Evolutionary conservation across 2,797 vertebrate species (phyloP), one percentile per base, ranked within the genome.

Genomic region (Sparidentex hasta): DNA sequence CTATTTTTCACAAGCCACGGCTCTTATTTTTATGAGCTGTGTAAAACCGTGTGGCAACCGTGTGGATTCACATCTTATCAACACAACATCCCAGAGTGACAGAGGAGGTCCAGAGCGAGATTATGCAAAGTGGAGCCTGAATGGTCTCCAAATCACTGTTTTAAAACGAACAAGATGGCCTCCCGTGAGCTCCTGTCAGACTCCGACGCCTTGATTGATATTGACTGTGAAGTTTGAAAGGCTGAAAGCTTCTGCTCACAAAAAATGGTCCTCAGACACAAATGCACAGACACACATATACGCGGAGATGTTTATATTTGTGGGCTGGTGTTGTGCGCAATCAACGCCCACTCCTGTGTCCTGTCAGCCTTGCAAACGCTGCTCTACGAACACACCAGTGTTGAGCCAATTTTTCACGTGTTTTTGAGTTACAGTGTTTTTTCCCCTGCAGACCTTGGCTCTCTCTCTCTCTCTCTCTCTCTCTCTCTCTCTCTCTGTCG

Each of bases 341-440:
- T 84, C 55, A 67, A 69, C 85, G 55, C 86, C 82, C 65, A 76
- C 87, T 80, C 57, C 47, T 50, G 56, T 71, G 71, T 78, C 66
- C 84, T 46, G n/a, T 66, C 84, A 82, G 76, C 67, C 71, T 66
- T 79, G 73, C 80, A 84, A 84, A 81, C 48, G 81, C 79, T 80
- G 62, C 68, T 76, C 55, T 56, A 73, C 87, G 83, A 91, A 87
- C 78, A 76, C 78, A 80, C 70, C 70, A 47, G 64, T 57, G 67
- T 44, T 66, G 55, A 77, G 84, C 50, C 81, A 70, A 29, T 74
- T 73, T 85, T 72, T 73, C 74, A 80, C 80, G 41, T 83, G 64
- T 77, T 79, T 65, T 68, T 74, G 78, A 87, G 66, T 87, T 81
- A 84, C 78, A 56, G 58, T 74, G 71, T 87, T 76, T 87, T 81